Percentiles rank a stretch among this genome's conserved stretches.
Evolutionary conservation across 2,888 invertebrate species (phyloP).

Genomic region (Podabrus alpinus): DNA sequence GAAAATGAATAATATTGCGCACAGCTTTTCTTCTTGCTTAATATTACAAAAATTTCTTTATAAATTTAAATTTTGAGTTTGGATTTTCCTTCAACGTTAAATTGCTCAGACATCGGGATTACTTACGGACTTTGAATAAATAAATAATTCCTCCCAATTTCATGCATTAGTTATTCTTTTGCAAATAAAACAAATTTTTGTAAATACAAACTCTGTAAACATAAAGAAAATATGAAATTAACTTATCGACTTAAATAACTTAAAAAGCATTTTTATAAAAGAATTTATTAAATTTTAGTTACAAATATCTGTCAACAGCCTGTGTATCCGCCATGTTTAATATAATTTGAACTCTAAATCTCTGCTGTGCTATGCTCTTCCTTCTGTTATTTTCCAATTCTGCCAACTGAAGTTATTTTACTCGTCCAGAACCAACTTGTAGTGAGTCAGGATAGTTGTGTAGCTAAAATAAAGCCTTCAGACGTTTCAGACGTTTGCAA

Average conservation of each 20-base stretch:
- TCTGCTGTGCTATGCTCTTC: too few relatives aligned
- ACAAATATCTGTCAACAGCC: not conserved
- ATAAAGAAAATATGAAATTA: not conserved
- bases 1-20: not conserved
- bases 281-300: not conserved
- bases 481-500: too few relatives aligned
- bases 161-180: not conserved
- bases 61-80: not conserved
- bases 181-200: not conserved
- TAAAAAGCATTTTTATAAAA: not conserved
- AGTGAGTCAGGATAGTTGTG: too few relatives aligned
- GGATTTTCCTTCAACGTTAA: not conserved
- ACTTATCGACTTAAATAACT: not conserved
- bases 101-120: not conserved
- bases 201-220: not conserved
- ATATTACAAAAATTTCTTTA: too few relatives aligned
- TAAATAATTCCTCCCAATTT: not conserved
- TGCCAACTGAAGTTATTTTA: too few relatives aligned
- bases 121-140: not conserved
- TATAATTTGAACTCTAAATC: not conserved
- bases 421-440: too few relatives aligned
- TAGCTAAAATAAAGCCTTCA: too few relatives aligned
- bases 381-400: too few relatives aligned
- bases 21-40: not conserved
- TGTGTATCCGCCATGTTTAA: not conserved